Conservation (phyloP, 1,140 invertebrate genomes). For the Drosophila paulistorum region DNA sequence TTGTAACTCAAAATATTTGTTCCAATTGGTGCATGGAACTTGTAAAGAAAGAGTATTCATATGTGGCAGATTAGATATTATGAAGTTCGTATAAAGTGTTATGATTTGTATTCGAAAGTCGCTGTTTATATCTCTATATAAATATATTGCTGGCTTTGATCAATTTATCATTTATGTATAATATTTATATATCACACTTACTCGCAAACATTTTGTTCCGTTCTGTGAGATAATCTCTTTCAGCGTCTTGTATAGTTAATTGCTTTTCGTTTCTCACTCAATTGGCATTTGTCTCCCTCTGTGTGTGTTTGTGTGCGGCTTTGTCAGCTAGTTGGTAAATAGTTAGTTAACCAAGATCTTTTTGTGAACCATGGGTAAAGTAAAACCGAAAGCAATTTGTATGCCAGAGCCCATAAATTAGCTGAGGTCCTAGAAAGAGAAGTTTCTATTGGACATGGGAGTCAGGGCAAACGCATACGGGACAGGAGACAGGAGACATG, state of each 20-base stretch:
- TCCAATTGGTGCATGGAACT: too few relatives aligned
- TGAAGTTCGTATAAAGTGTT: too few relatives aligned
- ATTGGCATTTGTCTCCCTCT: not conserved
- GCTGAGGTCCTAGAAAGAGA: slow-evolving; percentile 43
- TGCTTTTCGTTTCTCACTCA: slow-evolving; percentile 19
- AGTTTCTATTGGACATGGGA: slow-evolving; percentile 22
- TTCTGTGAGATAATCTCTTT: slow-evolving; percentile 7
- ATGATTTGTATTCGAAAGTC: too few relatives aligned
- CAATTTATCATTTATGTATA: not conserved
- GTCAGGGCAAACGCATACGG: not conserved
- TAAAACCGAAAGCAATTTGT: slow-evolving; percentile 60
- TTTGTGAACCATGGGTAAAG: slow-evolving; percentile 3
- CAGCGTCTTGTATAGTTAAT: not conserved
- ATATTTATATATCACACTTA: not conserved
- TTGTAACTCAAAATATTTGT: too few relatives aligned
- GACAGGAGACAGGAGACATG: not conserved
- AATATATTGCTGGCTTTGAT: not conserved
- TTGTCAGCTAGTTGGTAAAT: slow-evolving; percentile 18
- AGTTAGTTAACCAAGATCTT: slow-evolving; percentile 20
- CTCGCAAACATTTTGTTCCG: not conserved
- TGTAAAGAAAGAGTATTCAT: too few relatives aligned
- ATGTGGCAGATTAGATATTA: too few relatives aligned
- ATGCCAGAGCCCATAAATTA: slow-evolving; percentile 76
- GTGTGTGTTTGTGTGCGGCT: not conserved
- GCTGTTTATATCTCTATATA: too few relatives aligned